Conservation (phyloP, 1,140 invertebrate genomes). For the Drosophila eugracilis region DNA sequence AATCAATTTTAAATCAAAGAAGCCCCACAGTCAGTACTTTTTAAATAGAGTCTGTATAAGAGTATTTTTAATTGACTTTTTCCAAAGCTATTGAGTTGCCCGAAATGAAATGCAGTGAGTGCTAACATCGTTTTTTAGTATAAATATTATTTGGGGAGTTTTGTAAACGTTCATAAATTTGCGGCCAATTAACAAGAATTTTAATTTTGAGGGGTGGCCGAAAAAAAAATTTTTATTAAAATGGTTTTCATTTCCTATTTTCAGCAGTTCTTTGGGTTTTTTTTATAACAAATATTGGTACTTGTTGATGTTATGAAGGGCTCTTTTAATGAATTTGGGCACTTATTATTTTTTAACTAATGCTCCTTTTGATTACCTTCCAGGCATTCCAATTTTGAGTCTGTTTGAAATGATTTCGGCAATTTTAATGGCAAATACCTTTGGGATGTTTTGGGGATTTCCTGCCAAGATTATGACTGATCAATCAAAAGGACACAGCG, state of each 20-base stretch:
- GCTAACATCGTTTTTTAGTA: conserved; percentile 20
- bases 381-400: too few species aligned
- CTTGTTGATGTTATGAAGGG: not conserved
- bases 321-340: not conserved
- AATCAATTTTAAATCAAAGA: not conserved
- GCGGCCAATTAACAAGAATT: conserved; percentile 9
- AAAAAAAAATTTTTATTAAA: not conserved
- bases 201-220: not conserved
- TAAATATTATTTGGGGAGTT: conserved; percentile 8
- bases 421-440: conserved; percentile 3
- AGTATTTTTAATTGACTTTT: conserved; percentile 5
- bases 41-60: too few species aligned
- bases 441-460: not conserved
- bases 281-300: conserved; percentile 5
- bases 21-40: not conserved
- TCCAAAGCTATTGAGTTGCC: not conserved
- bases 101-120: not conserved
- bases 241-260: not conserved
- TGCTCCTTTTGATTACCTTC: too few species aligned
- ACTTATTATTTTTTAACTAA: not conserved
- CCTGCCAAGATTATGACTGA: conserved; percentile 8
- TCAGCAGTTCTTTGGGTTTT: not conserved
- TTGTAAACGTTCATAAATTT: conserved; percentile 12
- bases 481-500: conserved; percentile 10
- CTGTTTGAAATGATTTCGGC: not conserved